A percentile compares a stretch with the other conserved stretches of the same genome.
Evolutionary conservation across 2,888 invertebrate species (phyloP).

Genomic region (Disparrhopalites patrizii): DNA sequence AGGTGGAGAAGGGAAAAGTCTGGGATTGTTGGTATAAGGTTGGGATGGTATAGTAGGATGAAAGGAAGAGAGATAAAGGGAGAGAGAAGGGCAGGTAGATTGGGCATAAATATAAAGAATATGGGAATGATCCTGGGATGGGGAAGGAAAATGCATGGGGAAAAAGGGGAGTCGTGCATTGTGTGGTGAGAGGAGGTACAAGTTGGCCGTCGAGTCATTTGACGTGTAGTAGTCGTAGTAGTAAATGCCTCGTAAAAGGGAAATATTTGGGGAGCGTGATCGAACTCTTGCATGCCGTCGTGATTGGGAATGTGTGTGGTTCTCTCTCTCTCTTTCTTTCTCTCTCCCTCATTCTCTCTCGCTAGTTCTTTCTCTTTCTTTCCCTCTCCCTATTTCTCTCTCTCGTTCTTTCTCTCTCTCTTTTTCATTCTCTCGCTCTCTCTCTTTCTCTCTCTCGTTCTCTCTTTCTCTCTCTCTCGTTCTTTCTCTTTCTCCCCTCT

Average conservation of each 20-base stretch:
- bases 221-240: not conserved
- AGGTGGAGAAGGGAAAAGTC: not conserved
- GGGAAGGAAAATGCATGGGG: no score
- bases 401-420: not conserved
- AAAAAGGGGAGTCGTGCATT: no score
- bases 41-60: no score
- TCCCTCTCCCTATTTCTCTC: not conserved
- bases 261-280: constrained; percentile 21
- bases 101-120: no score
- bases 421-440: not conserved
- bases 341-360: no score
- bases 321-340: no score
- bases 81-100: no score
- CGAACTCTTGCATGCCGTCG: constrained; percentile 11
- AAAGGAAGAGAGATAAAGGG: no score
- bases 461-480: not conserved
- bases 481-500: not conserved
- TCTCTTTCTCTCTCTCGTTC: not conserved
- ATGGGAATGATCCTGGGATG: no score
- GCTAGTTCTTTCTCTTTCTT: no score
- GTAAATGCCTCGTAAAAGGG: constrained; percentile 23
- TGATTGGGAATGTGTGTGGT: not conserved
- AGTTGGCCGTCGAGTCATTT: constrained; percentile 3
- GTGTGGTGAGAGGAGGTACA: not conserved
- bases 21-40: no score